Percentiles rank a stretch among this genome's conserved stretches.
Conservation (phyloP, 2,888 invertebrate species). For the Bellardia pandia region DNA sequence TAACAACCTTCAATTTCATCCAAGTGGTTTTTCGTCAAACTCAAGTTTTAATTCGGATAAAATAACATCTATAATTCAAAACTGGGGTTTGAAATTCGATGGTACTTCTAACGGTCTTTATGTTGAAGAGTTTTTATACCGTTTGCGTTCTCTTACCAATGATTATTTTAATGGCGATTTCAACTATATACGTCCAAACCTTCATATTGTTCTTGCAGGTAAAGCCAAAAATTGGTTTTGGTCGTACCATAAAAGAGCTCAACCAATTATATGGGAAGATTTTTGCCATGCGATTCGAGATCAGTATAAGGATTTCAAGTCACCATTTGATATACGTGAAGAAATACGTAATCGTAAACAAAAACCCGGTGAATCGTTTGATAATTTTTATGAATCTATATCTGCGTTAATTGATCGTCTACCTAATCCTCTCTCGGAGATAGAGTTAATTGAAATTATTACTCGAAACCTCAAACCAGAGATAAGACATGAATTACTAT, state of each 20-base stretch:
- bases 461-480: slow-evolving; percentile 44
- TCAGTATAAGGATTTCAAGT: slow-evolving; percentile 54
- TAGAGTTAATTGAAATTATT: slow-evolving; percentile 40
- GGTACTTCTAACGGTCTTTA: slow-evolving; percentile 49
- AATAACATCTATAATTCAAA: slow-evolving; percentile 52
- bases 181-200: slow-evolving; percentile 38
- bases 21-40: neutral
- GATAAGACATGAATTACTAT: slow-evolving; percentile 49
- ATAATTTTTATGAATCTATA: slow-evolving; percentile 42
- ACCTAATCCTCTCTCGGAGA: neutral
- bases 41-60: slow-evolving; percentile 36
- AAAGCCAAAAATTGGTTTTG: slow-evolving; percentile 58
- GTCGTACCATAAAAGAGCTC: slow-evolving; percentile 31
- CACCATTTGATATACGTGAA: slow-evolving; percentile 52
- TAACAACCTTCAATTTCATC: neutral
- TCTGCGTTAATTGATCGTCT: slow-evolving; percentile 17
- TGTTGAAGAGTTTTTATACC: slow-evolving; percentile 63
- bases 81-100: slow-evolving; percentile 64
- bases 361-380: slow-evolving; percentile 30
- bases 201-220: slow-evolving; percentile 50
- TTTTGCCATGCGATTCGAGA: slow-evolving; percentile 38
- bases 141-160: slow-evolving; percentile 34
- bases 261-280: slow-evolving; percentile 30
- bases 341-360: slow-evolving; percentile 62
- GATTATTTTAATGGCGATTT: slow-evolving; percentile 65